Percentiles rank a stretch among this genome's conserved stretches.
Conservation (phyloP, 2,888 invertebrate species). For the Synanthedon myopaeformis region DNA sequence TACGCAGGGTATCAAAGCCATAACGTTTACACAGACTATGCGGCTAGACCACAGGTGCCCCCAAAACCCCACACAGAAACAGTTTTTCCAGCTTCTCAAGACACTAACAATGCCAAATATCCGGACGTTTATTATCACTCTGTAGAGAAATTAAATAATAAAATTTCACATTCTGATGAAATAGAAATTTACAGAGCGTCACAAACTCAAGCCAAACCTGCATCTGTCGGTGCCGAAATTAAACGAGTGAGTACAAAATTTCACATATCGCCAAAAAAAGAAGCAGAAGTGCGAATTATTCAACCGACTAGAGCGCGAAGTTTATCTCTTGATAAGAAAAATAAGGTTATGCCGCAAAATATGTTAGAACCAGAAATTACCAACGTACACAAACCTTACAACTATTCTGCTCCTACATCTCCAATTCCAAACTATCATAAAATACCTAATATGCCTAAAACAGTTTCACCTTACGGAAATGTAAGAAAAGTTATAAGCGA, state of each 20-base stretch:
- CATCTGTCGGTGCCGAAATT: slow-evolving; percentile 60
- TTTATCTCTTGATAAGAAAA: slow-evolving; percentile 41
- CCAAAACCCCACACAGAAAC: slow-evolving; percentile 31
- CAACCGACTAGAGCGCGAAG: slow-evolving; percentile 56
- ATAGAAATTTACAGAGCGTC: slow-evolving; percentile 44
- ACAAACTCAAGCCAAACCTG: slow-evolving; percentile 34
- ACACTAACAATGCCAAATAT: slow-evolving; percentile 19
- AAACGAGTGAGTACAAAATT: slow-evolving; percentile 59
- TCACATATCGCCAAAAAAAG: slow-evolving; percentile 59
- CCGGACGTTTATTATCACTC: slow-evolving; percentile 61
- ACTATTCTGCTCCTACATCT: slow-evolving; percentile 60
- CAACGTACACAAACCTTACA: slow-evolving; percentile 35
- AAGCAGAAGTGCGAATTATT: slow-evolving; percentile 55
- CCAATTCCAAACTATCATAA: slow-evolving; percentile 44
- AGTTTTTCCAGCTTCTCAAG: slow-evolving; percentile 10
- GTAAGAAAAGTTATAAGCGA: slow-evolving; percentile 51
- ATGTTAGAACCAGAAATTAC: not conserved
- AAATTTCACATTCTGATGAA: slow-evolving; percentile 38
- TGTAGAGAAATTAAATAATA: slow-evolving; percentile 43
- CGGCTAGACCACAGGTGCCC: slow-evolving; percentile 28
- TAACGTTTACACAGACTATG: not conserved
- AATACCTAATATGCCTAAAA: slow-evolving; percentile 55
- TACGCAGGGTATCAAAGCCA: not conserved
- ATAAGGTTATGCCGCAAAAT: slow-evolving; percentile 5
- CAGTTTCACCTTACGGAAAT: slow-evolving; percentile 52